Evolutionary conservation across 2,888 invertebrate species (phyloP).

Genomic region (Caenorhabditis wallacei): DNA sequence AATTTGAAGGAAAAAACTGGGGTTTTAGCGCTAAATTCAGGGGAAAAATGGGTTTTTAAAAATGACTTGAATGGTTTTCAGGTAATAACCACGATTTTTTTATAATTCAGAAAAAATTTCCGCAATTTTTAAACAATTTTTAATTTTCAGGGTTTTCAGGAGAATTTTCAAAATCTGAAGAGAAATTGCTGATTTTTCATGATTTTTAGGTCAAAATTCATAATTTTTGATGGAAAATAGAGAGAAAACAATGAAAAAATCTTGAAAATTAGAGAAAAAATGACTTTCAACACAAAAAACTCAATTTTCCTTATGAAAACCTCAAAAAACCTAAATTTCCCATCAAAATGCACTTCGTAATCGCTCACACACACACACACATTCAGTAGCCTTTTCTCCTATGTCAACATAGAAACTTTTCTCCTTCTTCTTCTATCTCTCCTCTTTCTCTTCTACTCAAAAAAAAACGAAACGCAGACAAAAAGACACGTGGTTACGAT

Average conservation of each 20-base stretch:
- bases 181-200: background rate
- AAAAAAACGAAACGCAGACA: constrained; percentile 25
- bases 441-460: background rate
- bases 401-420: constrained; percentile 37
- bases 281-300: too few species aligned
- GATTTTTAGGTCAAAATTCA: too few species aligned
- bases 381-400: constrained; percentile 19
- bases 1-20: too few species aligned
- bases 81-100: too few species aligned
- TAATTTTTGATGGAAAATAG: too few species aligned
- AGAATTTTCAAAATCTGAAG: background rate
- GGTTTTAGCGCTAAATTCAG: too few species aligned
- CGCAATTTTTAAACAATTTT: too few species aligned
- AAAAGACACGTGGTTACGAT: constrained; percentile 16
- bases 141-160: background rate
- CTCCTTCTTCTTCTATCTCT: constrained; percentile 1
- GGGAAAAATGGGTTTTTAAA: too few species aligned
- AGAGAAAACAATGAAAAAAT: too few species aligned
- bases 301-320: background rate
- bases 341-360: background rate
- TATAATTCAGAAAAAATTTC: too few species aligned
- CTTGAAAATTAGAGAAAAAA: too few species aligned
- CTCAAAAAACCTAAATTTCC: background rate
- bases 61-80: too few species aligned
- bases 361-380: background rate